phyloP scores from a whole-genome alignment of 2,113 vertebrate genomes.

The Sapayoa aenigma region DNA sequence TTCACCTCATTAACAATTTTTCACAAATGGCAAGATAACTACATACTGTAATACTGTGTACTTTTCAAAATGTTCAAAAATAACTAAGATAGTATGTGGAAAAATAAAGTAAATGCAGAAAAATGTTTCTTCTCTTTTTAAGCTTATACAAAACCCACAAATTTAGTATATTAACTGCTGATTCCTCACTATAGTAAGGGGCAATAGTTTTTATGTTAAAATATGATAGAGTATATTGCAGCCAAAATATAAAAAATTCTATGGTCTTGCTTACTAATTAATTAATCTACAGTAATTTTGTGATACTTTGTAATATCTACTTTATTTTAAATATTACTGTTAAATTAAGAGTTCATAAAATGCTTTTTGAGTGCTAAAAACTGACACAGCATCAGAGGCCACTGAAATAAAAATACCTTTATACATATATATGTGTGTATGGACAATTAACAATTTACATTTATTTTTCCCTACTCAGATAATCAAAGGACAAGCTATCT shows the following conservation, averaged over 20 bases:
- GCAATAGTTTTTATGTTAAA: neutral
- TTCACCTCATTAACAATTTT: neutral
- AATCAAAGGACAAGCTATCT: neutral
- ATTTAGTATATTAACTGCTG: neutral
- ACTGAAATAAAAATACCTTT: neutral
- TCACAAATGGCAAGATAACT: neutral
- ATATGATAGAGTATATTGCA: neutral
- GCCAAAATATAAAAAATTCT: neutral
- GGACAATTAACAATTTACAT: neutral
- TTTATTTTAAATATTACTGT: neutral
- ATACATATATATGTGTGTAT: neutral
- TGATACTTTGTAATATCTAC: neutral
- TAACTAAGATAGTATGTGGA: neutral
- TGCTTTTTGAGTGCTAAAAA: neutral
- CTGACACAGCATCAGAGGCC: neutral
- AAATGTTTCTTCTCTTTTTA: neutral
- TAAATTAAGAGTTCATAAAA: neutral
- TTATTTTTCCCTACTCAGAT: neutral
- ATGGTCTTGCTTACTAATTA: neutral
- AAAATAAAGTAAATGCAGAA: neutral
- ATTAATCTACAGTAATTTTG: neutral
- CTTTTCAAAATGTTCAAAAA: neutral
- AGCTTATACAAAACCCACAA: neutral
- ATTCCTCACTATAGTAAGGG: neutral
- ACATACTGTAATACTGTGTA: neutral